Conservation (phyloP, 2,113 vertebrate species). For the Rhadina sibilatrix region DNA sequence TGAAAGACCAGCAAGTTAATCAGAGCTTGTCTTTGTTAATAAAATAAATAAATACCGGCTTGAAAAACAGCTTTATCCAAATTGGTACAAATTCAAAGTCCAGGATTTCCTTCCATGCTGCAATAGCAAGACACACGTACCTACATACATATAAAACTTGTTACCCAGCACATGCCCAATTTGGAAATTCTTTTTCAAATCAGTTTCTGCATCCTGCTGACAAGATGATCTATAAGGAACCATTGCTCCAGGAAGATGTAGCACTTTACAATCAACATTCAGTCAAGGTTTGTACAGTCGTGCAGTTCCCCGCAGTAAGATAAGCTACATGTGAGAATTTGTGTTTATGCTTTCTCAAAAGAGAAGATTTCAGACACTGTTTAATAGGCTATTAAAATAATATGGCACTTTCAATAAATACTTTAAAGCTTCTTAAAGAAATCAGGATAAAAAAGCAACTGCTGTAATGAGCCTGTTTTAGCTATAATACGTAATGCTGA, state of each 20-base stretch:
- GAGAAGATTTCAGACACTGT: constrained; percentile 42
- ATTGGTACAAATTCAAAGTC: neutral
- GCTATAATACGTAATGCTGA: constrained; percentile 42
- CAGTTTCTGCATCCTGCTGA: constrained; percentile 24
- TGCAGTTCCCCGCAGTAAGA: constrained; percentile 1
- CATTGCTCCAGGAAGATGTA: constrained; percentile 10
- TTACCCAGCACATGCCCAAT: neutral
- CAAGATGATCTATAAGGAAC: constrained; percentile 58
- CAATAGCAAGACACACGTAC: neutral
- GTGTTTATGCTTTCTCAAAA: constrained; percentile 25
- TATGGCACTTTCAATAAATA: constrained; percentile 84
- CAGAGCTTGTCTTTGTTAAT: neutral
- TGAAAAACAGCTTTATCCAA: neutral
- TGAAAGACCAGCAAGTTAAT: neutral
- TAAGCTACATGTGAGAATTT: constrained; percentile 24
- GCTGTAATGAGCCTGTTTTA: constrained; percentile 76
- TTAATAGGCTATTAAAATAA: constrained; percentile 68
- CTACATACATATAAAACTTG: neutral
- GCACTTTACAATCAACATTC: constrained; percentile 29
- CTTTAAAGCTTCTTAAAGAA: constrained; percentile 82
- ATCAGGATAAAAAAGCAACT: constrained; percentile 76
- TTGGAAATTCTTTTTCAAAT: neutral
- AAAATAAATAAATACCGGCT: constrained; percentile 14
- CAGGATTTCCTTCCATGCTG: neutral
- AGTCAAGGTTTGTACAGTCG: neutral